Base-by-base conservation (phyloP, 1,140 invertebrate species). In the Ceratina calcarata region DNA sequence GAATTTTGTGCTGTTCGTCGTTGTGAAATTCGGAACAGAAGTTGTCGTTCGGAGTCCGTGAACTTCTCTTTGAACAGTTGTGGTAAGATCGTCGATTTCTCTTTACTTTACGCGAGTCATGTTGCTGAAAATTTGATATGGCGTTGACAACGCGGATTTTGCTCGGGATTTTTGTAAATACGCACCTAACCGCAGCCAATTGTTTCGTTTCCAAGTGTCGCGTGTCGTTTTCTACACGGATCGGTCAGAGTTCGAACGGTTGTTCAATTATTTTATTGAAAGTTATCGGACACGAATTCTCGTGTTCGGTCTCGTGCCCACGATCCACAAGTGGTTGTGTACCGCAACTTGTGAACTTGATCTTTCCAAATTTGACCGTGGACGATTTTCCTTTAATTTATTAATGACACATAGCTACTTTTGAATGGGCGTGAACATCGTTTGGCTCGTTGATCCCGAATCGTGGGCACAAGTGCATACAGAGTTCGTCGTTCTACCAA, bases 321-420 rank as follows among this genome's bases (percentile, higher is more conserved):
- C 61, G 72, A 89, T 90, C 90, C 88, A 91, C 90, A 91, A 91
- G 90, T 91, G 90, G 90, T 91, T 90, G 89, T 83, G 62, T 71
- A 81, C 67, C 60, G 75, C 20, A 60, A 66, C 20, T 53, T 22
- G 13, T 49, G 22, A 74, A 60, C 78, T 37, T 4, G 70, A 53
- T 74, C 15, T 37, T 67, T 67, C 55, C 61, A 66, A 79, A 53
- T 73, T 79, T 45, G 22, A 65, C 61, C 32, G 32, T 49, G 32
- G 37, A 27, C 20, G 22, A 64, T 72, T 72, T 27, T 2, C 27
- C 2, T 0, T 16, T n/a, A 20, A 72, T 69, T 18, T 16, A 3
- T 0, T 20, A 13, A 13, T 16, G 45, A 62, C 16, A 0, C 12
- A 20, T 8, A 6, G 8, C 6, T 8, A n/a, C 8, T 45, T 13